Evolutionary conservation across 1,140 invertebrate species (phyloP), one percentile per base, ranked within the genome.

Genomic region (Cyphomyrmex costatus): DNA sequence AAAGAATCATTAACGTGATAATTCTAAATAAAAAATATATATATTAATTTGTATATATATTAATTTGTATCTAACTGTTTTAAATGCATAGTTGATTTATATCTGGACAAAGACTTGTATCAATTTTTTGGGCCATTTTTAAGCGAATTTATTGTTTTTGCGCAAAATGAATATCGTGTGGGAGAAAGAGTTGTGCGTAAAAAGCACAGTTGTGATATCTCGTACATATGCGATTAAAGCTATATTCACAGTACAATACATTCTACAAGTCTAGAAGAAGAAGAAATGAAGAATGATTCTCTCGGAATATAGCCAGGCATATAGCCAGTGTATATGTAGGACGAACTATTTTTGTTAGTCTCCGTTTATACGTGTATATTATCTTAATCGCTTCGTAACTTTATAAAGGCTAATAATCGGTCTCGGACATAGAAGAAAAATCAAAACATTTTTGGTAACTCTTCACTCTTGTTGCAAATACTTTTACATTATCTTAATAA

Each of bases 371-470:
- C 49, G 42, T 77, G 33, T 56, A 78, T 19, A 46, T 27, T n/a
- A 58, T 36, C 61, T 33, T 36, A 27, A 27, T 46, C 30, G n/a
- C 10, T 49, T 80, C 49, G 58, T 21, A 79, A 65, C 27, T 65
- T 78, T 78, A n/a, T n/a, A 79, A 66, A 66, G 42, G 3, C 14
- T n/a, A n/a, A n/a, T n/a, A n/a, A 27, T 10, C 14, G 10, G 27
- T 88, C 87, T 87, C 60, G 87, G 27, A 88, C 85, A 60, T 60
- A 74, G 87, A 88, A 88, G 61, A 63, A 30, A 36, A n/a, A 36
- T 53, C 61, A 30, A n/a, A 36, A 71, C 16, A 70, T 33, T 86
- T 65, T 79, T 5, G 42, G 21, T 12, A 65, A 10, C 24, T n/a
- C n/a, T 68, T 65, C 51, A 76, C 49, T 14, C 24, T 10, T 36